These are phyloP conservation scores for Alitta virens DNA, from an alignment of 2,888 invertebrate species.

Conservation along the genomic window DNA sequence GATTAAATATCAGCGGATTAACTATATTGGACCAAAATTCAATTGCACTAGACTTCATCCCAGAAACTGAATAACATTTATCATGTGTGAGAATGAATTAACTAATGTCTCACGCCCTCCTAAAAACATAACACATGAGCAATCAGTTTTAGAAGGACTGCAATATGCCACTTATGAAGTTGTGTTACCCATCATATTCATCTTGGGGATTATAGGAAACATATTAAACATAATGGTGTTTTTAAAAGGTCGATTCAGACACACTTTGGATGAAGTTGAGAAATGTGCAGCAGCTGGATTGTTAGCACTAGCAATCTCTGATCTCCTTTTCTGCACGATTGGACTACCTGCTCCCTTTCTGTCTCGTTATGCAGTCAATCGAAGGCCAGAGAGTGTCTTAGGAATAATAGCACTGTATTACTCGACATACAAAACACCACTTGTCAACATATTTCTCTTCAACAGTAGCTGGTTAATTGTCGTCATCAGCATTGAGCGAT, in stretches of 20 bases:
- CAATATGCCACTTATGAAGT: constrained; percentile 9
- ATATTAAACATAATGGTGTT: constrained; percentile 11
- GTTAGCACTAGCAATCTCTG: constrained; percentile 8
- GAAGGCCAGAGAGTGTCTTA: not conserved
- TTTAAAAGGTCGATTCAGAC: constrained; percentile 5
- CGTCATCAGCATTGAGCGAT: constrained; percentile 6
- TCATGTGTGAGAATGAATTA: no score
- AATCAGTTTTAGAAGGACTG: not conserved
- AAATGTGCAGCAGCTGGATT: constrained; percentile 13
- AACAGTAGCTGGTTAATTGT: constrained; percentile 15
- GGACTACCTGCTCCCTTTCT: constrained; percentile 11
- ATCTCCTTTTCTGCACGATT: constrained; percentile 7
- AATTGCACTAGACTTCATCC: no score
- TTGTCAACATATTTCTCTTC: constrained; percentile 13
- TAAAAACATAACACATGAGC: no score
- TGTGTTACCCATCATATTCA: constrained; percentile 6
- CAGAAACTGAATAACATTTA: no score
- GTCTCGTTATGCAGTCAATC: not conserved
- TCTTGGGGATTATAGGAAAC: constrained; percentile 8
- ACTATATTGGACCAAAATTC: no score
- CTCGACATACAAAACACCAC: constrained; percentile 3
- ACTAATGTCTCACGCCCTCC: no score
- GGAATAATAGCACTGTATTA: constrained; percentile 7
- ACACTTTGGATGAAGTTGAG: constrained; percentile 12
- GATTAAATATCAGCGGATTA: no score